phyloP scores from a whole-genome alignment of 2,888 invertebrate genomes.

The Horisme vitalbata region DNA sequence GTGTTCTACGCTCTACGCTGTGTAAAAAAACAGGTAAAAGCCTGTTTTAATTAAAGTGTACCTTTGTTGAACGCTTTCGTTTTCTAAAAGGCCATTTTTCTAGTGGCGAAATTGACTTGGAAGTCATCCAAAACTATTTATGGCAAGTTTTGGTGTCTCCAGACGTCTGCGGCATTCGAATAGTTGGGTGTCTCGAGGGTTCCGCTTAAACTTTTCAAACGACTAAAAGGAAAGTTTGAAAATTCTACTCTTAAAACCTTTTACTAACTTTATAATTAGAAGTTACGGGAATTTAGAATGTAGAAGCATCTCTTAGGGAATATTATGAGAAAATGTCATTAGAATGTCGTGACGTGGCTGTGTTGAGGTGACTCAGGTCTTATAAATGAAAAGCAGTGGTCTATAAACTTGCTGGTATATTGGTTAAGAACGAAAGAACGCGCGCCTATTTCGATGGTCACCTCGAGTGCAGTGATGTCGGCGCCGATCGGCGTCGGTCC shows the following conservation, averaged over 20 bases:
- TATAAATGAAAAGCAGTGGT: too few species aligned
- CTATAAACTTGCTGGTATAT: too few species aligned
- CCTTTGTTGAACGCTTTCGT: not conserved
- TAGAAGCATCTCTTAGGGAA: not conserved
- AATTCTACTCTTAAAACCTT: slow-evolving; percentile 14
- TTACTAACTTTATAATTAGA: slow-evolving; percentile 21
- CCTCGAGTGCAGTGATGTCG: too few species aligned
- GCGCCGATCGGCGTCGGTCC: too few species aligned
- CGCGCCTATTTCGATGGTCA: too few species aligned
- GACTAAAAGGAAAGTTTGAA: slow-evolving; percentile 38
- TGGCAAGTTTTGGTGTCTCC: slow-evolving; percentile 50
- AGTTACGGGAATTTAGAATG: slow-evolving; percentile 7
- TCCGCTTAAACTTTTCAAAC: slow-evolving; percentile 22
- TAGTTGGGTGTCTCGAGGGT: slow-evolving; percentile 36
- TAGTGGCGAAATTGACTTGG: slow-evolving; percentile 48
- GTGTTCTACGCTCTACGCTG: too few species aligned
- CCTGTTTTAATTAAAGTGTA: too few species aligned
- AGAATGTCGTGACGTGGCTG: too few species aligned
- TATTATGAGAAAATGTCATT: too few species aligned
- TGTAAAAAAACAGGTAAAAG: too few species aligned
- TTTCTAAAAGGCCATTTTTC: slow-evolving; percentile 2
- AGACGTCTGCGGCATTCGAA: slow-evolving; percentile 46
- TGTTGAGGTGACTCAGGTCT: too few species aligned
- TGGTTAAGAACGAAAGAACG: too few species aligned
- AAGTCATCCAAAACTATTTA: slow-evolving; percentile 66